Evolutionary conservation across 1,140 invertebrate genomes (phyloP), one percentile per base, ranked within the genome.

Genomic region (Drosophila pruinosa): DNA sequence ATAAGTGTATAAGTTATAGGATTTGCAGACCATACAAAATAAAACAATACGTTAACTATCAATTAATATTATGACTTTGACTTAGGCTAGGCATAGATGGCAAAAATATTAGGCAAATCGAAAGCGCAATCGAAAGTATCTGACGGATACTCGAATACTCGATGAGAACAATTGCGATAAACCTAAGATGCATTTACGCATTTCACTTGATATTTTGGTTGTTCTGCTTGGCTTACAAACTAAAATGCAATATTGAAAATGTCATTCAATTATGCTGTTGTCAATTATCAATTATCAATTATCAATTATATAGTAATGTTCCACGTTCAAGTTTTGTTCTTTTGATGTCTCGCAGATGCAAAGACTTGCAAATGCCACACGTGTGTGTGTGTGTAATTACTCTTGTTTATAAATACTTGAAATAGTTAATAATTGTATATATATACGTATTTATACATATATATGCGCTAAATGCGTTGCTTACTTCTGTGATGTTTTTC

Each of bases 81-180:
- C 81, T 86, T 88, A 86, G 74, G 59, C 73, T 81, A 86, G 45
- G 58, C 80, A 74, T 81, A 78, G 56, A 86, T 86, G 82, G 82
- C 82, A 86, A 88, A 82, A 70, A 72, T 69, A 64, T 58, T 75
- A 43, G 24, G 15, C 39, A 41, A 53, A 53, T 31, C 24, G 24
- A 48, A 38, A 10, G 15, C 47, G 15, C n/a, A 57, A 26, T 45
- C 38, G 38, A 45, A 43, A 58, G 45, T 31, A 57, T 41, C 68
- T 56, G 63, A 63, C 15, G n/a, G 36, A 48, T 12, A 53, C 31
- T 21, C 17, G n/a, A 12, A 34, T 24, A 24, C 52, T 64, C 22
- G n/a, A 57, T 15, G 24, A 34, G 31, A 34, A 28, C 26, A 7
- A n/a, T 28, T 28, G 5, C 26, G 31, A 34, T 34, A 12, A n/a